phyloP scores from a whole-genome alignment of 2,113 vertebrate species.

The Platysternon megacephalum region DNA sequence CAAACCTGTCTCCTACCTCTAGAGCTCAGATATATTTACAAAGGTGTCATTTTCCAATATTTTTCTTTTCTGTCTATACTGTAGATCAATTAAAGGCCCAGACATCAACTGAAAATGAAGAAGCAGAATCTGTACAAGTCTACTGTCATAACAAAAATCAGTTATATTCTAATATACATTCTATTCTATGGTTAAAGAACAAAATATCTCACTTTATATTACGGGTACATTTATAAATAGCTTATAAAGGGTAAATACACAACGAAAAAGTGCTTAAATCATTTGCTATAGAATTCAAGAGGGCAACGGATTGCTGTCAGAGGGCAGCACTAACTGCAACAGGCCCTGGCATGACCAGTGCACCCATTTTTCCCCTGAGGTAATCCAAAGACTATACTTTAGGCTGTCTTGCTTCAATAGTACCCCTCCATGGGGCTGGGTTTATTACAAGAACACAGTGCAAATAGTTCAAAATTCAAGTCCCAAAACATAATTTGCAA shows the following conservation, averaged over 20 bases:
- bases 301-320: not conserved
- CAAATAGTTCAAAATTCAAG: not conserved
- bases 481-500: not conserved
- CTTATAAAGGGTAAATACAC: not conserved
- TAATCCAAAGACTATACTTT: not conserved
- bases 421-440: not conserved
- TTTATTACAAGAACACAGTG: not conserved
- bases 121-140: fast-evolving
- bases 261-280: not conserved
- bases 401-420: not conserved
- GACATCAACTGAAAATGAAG: not conserved
- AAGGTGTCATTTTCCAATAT: not conserved
- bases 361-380: not conserved
- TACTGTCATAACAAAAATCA: not conserved
- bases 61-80: not conserved
- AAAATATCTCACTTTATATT: not conserved
- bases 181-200: not conserved
- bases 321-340: not conserved
- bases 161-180: not conserved
- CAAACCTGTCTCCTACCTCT: not conserved
- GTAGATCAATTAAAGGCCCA: not conserved
- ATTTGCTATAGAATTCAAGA: not conserved
- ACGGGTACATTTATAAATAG: not conserved
- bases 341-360: not conserved
- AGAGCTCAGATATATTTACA: not conserved